phyloP scores from a whole-genome alignment of 1,140 invertebrate species.

The Aphelenchoides fujianensis region DNA sequence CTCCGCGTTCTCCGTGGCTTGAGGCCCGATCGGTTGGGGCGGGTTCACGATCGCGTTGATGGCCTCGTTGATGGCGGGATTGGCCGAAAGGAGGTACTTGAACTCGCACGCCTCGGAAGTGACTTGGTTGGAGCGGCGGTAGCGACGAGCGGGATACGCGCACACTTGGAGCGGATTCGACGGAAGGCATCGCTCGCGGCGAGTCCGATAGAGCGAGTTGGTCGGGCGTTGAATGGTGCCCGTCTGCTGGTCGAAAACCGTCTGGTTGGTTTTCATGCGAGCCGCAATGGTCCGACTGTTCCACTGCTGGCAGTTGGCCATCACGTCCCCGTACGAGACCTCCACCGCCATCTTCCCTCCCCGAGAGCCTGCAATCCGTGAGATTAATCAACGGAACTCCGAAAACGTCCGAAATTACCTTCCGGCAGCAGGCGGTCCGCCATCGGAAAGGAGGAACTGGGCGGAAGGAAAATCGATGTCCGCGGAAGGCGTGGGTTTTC shows the following conservation, averaged over 20 bases:
- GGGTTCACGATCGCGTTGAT: conserved; percentile 31
- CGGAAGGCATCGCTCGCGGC: conserved; percentile 34
- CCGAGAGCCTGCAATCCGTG: neutral
- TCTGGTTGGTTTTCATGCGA: conserved; percentile 38
- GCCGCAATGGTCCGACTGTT: conserved; percentile 45
- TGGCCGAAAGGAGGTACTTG: conserved; percentile 51
- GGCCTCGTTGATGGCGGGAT: conserved; percentile 41
- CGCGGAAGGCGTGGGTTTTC: neutral
- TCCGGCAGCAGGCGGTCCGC: neutral
- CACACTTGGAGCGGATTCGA: conserved; percentile 46
- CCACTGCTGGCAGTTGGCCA: conserved; percentile 60
- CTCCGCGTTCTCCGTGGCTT: neutral
- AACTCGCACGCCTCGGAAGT: conserved; percentile 50
- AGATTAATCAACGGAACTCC: neutral
- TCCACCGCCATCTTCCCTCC: conserved; percentile 50
- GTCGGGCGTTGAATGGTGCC: conserved; percentile 52
- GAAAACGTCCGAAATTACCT: too few species aligned
- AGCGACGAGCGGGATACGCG: conserved; percentile 31
- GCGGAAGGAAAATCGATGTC: neutral
- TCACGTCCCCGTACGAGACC: conserved; percentile 50
- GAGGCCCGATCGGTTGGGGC: neutral
- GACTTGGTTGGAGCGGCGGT: conserved; percentile 24
- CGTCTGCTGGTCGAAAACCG: conserved; percentile 53
- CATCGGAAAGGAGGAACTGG: neutral
- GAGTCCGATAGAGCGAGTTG: conserved; percentile 37